These are phyloP conservation scores for Drosophila neoperkinsi DNA, from an alignment of 2,888 invertebrate species.

Conservation along the genomic window DNA sequence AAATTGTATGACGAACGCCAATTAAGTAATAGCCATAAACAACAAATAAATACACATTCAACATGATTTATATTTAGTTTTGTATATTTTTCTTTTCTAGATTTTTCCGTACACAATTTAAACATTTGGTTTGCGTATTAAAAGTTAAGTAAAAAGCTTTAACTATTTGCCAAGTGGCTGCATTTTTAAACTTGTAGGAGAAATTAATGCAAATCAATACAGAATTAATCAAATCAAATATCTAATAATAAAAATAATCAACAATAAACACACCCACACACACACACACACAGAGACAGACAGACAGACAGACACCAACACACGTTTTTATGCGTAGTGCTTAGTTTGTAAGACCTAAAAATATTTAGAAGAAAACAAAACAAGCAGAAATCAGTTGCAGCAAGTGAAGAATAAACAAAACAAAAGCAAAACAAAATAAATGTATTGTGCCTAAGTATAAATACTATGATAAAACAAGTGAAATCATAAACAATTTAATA, in stretches of 20 bases:
- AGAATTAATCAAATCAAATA: slow-evolving; percentile 53
- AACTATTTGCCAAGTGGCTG: slow-evolving; percentile 71
- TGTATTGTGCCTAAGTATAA: slow-evolving; percentile 79
- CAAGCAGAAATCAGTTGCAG: slow-evolving; percentile 34
- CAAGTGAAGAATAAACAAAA: slow-evolving; percentile 38
- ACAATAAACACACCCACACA: slow-evolving; percentile 36
- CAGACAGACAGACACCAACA: slow-evolving; percentile 23
- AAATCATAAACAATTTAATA: slow-evolving; percentile 41
- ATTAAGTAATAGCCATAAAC: slow-evolving; percentile 54
- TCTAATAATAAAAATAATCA: slow-evolving; percentile 33
- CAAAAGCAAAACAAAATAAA: slow-evolving; percentile 63
- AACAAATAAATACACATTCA: slow-evolving; percentile 25
- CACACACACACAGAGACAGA: slow-evolving; percentile 18
- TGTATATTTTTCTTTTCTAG: slow-evolving; percentile 11
- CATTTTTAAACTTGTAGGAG: slow-evolving; percentile 70
- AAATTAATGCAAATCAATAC: slow-evolving; percentile 61
- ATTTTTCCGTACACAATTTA: slow-evolving; percentile 36
- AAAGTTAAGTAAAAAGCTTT: slow-evolving; percentile 76
- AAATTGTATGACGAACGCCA: slow-evolving; percentile 39
- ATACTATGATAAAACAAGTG: slow-evolving; percentile 37
- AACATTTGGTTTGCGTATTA: slow-evolving; percentile 58
- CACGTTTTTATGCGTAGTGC: slow-evolving; percentile 75
- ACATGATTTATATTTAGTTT: slow-evolving; percentile 32
- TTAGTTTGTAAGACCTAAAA: slow-evolving; percentile 58
- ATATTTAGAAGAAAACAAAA: slow-evolving; percentile 46